Evolutionary conservation across 2,113 vertebrate genomes (phyloP).

Genomic region (Labrus mixtus): DNA sequence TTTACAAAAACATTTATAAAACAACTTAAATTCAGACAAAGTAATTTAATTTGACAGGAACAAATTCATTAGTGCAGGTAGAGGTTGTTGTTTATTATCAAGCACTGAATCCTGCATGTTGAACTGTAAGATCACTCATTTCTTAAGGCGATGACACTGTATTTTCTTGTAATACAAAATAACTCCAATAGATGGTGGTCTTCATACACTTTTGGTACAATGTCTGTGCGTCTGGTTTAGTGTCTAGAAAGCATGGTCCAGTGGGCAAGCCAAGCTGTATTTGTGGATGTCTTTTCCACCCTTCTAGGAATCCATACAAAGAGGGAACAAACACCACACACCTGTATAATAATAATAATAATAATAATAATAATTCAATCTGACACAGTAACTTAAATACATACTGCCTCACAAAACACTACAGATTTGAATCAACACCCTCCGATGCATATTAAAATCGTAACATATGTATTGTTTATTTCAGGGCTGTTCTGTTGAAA

Average conservation of each 20-base stretch:
- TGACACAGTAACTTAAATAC: background rate
- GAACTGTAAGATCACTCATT: background rate
- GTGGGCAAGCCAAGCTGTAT: slow-evolving; percentile 4
- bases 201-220: slow-evolving; percentile 1
- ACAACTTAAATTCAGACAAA: too few relatives aligned
- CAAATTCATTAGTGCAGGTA: too few relatives aligned
- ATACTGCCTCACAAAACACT: background rate
- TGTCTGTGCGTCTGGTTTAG: slow-evolving; percentile 15
- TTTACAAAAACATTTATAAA: too few relatives aligned
- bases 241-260: slow-evolving; percentile 58
- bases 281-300: slow-evolving; percentile 1
- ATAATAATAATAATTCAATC: background rate
- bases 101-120: too few relatives aligned
- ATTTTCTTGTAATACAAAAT: slow-evolving; percentile 32
- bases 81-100: too few relatives aligned
- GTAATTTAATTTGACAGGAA: too few relatives aligned
- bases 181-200: slow-evolving; percentile 62
- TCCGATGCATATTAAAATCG: background rate
- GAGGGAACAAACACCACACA: slow-evolving; percentile 25
- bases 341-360: too few relatives aligned
- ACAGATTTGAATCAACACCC: background rate
- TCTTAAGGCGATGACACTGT: background rate
- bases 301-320: slow-evolving; percentile 13
- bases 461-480: background rate
- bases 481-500: background rate